A percentile compares a stretch with the other conserved stretches of the same genome.
These are phyloP conservation scores for Heliangelus exortis DNA, from an alignment of 2,797 vertebrate genomes.

Conservation along the genomic window DNA sequence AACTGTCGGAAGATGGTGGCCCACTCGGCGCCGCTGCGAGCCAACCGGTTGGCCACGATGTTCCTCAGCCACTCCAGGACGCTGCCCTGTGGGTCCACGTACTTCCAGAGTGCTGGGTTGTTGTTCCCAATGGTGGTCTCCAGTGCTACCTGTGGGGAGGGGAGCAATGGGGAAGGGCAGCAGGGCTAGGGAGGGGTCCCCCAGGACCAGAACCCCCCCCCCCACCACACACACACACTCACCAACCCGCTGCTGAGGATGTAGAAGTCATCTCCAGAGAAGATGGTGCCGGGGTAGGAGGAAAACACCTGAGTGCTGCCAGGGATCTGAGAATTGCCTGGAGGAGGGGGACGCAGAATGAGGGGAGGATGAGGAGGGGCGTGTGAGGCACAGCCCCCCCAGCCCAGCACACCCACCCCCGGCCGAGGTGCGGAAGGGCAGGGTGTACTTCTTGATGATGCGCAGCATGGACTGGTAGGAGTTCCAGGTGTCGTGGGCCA, in stretches of 20 bases:
- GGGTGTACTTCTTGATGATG: constrained; percentile 91
- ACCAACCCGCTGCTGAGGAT: constrained; percentile 92
- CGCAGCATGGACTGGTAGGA: constrained; percentile 93
- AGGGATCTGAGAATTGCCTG: constrained; percentile 79
- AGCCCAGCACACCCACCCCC: constrained; percentile 73
- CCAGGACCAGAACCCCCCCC: rapidly evolving
- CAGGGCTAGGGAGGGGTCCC: rapidly evolving
- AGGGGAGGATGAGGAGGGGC: background rate
- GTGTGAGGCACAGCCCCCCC: background rate
- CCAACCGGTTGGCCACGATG: constrained; percentile 90
- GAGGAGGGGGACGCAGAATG: background rate
- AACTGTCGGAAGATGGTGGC: constrained; percentile 81
- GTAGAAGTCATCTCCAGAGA: constrained; percentile 96
- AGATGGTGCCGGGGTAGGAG: constrained; percentile 92
- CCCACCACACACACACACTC: constrained; percentile 32
- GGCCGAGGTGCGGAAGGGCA: constrained; percentile 82
- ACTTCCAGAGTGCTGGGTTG: constrained; percentile 88
- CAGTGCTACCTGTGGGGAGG: constrained; percentile 82
- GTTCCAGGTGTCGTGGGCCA: constrained; percentile 94
- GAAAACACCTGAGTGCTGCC: constrained; percentile 88
- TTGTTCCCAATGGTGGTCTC: constrained; percentile 96
- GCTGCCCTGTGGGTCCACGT: constrained; percentile 79
- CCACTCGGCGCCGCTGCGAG: constrained; percentile 83
- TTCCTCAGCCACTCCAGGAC: constrained; percentile 95
- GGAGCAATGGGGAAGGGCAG: background rate